Conservation (phyloP, 2,797 vertebrate species). For the Parambassis ranga region DNA sequence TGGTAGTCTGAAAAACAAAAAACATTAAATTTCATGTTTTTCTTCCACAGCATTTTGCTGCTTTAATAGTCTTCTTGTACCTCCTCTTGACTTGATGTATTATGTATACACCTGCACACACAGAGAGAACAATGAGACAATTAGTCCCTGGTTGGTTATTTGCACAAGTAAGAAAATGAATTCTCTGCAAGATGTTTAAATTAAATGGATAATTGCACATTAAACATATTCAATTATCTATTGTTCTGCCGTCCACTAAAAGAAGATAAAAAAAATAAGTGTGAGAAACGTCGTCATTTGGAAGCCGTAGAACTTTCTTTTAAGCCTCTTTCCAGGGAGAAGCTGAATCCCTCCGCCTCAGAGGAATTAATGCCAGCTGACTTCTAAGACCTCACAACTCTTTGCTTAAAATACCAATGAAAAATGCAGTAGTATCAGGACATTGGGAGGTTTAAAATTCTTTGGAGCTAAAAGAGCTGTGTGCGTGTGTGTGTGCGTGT, state of each 20-base stretch:
- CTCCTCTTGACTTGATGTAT: conserved; percentile 51
- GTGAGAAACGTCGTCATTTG: conserved; percentile 42
- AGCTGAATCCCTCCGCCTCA: conserved; percentile 60
- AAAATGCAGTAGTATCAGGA: conserved; percentile 71
- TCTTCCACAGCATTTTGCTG: conserved; percentile 41
- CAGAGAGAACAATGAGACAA: conserved; percentile 35
- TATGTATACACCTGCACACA: conserved; percentile 39
- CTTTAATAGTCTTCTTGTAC: conserved; percentile 29
- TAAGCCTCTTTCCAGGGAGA: conserved; percentile 72
- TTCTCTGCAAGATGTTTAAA: background rate
- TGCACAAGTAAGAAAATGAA: background rate
- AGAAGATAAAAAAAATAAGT: conserved; percentile 24
- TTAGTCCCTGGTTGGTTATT: conserved; percentile 19
- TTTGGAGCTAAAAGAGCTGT: conserved; percentile 49
- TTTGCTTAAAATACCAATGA: conserved; percentile 77
- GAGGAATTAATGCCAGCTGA: conserved; percentile 79
- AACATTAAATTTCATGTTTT: conserved; percentile 35
- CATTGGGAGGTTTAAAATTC: conserved; percentile 74
- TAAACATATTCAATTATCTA: conserved; percentile 19
- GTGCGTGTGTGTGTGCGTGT: conserved; percentile 30
- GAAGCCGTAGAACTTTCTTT: conserved; percentile 62
- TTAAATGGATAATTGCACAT: background rate
- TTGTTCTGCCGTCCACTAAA: conserved; percentile 35
- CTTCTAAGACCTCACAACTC: conserved; percentile 76
- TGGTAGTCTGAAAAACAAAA: conserved; percentile 7